Conservation (phyloP, 2,888 invertebrate species). For the Eulithis testata region DNA sequence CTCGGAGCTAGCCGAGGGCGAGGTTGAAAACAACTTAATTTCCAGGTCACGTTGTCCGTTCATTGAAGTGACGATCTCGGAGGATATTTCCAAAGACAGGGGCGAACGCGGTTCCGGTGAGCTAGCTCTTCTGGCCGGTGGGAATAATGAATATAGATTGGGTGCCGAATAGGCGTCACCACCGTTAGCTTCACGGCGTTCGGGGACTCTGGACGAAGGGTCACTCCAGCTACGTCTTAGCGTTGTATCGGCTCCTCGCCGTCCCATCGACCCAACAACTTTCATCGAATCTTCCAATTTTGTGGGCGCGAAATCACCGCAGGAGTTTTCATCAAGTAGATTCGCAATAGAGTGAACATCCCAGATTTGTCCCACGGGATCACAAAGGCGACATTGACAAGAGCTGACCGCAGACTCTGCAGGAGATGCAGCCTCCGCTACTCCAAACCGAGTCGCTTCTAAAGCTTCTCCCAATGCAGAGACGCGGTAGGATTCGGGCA, state of each 20-base stretch:
- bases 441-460: conserved; percentile 77
- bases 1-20: conserved; percentile 79
- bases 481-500: conserved; percentile 75
- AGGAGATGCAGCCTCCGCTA: conserved; percentile 75
- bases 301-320: conserved; percentile 78
- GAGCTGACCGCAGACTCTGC: conserved; percentile 78
- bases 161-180: conserved; percentile 74
- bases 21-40: conserved; percentile 90
- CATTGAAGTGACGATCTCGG: conserved; percentile 90
- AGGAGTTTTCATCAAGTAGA: conserved; percentile 77
- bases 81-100: conserved; percentile 87
- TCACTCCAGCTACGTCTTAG: conserved; percentile 87
- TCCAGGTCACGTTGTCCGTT: conserved; percentile 91
- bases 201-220: conserved; percentile 80
- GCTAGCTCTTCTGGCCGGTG: conserved; percentile 69
- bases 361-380: conserved; percentile 90
- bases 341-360: conserved; percentile 86
- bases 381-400: conserved; percentile 91
- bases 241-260: conserved; percentile 72
- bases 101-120: conserved; percentile 76
- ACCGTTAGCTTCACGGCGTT: conserved; percentile 66
- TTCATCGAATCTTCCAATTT: conserved; percentile 82
- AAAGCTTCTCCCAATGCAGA: conserved; percentile 82
- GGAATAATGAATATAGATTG: conserved; percentile 78
- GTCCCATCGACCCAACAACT: conserved; percentile 74